These are phyloP conservation scores for Chaetorhynchus papuensis DNA, from an alignment of 2,113 vertebrate genomes.

Conservation along the genomic window DNA sequence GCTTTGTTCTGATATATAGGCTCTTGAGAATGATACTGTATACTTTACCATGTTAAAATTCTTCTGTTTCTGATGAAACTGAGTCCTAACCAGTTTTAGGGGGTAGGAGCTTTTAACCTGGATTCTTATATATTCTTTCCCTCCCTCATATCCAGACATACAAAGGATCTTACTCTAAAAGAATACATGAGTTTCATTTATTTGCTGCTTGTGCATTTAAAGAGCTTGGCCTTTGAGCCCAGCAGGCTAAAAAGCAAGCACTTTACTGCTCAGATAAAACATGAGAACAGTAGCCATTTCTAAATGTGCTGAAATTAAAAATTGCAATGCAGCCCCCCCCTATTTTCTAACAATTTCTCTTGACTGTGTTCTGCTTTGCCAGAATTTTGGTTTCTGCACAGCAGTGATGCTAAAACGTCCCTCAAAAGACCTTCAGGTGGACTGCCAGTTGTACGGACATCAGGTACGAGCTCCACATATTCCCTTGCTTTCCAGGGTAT, in stretches of 20 bases:
- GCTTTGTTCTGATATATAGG: background rate
- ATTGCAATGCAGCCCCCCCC: background rate
- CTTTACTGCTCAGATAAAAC: background rate
- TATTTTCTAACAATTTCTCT: background rate
- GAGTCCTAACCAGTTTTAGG: background rate
- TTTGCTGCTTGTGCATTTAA: background rate
- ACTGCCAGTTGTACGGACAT: constrained; percentile 58
- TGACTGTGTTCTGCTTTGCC: background rate
- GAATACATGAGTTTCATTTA: background rate
- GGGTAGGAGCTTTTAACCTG: background rate
- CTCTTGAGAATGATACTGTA: background rate
- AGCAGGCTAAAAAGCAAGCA: background rate
- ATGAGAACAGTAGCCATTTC: background rate
- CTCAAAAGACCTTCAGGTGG: background rate
- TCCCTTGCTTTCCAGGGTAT: background rate
- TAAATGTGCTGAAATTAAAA: background rate
- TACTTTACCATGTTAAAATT: background rate
- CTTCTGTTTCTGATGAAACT: background rate
- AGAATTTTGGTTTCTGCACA: constrained; percentile 76
- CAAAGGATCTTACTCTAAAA: background rate
- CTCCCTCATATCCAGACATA: background rate
- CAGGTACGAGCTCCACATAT: constrained; percentile 56
- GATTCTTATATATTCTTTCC: background rate
- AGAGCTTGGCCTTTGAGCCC: background rate
- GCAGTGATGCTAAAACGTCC: background rate